phyloP scores from a whole-genome alignment of 2,888 invertebrate genomes.

The Gisinianus flammeolus region DNA sequence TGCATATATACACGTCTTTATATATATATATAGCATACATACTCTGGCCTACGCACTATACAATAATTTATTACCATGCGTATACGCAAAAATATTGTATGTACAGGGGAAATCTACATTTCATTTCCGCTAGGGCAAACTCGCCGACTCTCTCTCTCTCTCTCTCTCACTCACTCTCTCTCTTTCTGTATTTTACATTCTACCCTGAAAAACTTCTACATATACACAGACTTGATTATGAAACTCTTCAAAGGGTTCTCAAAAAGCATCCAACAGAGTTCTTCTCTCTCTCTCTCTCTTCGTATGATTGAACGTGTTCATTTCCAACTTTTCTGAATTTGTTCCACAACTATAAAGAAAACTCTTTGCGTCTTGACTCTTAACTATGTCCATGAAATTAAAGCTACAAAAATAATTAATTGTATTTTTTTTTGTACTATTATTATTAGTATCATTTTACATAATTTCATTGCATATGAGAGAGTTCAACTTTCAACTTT shows the following conservation, averaged over 20 bases:
- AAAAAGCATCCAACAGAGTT: not conserved
- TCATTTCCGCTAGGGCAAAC: not conserved
- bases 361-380: not conserved
- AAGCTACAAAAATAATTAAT: no score
- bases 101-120: not conserved
- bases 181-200: not conserved
- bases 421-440: no score
- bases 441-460: no score
- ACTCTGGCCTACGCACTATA: no score
- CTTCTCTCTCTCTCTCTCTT: not conserved
- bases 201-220: not conserved
- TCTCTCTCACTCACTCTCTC: not conserved
- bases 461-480: no score
- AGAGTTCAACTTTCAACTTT: no score
- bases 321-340: not conserved
- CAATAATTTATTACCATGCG: no score
- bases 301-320: not conserved
- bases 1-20: no score
- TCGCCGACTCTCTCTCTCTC: constrained; percentile 4
- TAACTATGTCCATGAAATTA: no score
- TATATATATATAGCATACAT: not conserved
- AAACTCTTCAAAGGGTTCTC: not conserved
- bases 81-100: no score
- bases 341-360: not conserved
- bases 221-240: not conserved